Evolutionary conservation across 2,888 invertebrate species (phyloP).

Genomic region (Sialis lutaria): DNA sequence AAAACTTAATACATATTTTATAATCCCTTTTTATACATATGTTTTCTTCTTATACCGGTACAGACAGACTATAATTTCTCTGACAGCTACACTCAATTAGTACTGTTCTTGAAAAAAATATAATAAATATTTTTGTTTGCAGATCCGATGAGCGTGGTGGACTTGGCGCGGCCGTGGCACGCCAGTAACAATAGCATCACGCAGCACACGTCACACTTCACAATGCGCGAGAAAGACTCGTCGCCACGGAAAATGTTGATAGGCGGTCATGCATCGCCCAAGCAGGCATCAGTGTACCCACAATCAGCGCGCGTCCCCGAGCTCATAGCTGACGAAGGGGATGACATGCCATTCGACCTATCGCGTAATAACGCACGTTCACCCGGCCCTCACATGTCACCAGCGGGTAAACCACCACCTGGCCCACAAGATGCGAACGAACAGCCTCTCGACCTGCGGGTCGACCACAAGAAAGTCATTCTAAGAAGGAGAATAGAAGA

Average conservation of each 20-base stretch:
- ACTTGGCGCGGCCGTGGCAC: slow-evolving; percentile 39
- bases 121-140: not conserved
- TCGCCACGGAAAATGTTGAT: slow-evolving; percentile 74
- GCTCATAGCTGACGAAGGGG: slow-evolving; percentile 19
- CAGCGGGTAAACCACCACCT: slow-evolving; percentile 35
- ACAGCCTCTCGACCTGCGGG: slow-evolving; percentile 75
- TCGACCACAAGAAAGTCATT: slow-evolving; percentile 60
- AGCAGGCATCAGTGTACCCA: slow-evolving; percentile 58
- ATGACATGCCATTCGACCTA: slow-evolving; percentile 51
- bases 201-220: slow-evolving; percentile 19
- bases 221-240: slow-evolving; percentile 82
- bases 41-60: no score
- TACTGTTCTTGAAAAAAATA: no score
- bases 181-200: slow-evolving; percentile 29
- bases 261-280: slow-evolving; percentile 45
- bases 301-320: slow-evolving; percentile 39
- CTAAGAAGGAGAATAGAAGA: slow-evolving; percentile 47
- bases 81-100: no score
- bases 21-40: no score
- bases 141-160: slow-evolving; percentile 57
- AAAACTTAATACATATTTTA: no score
- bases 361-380: slow-evolving; percentile 28
- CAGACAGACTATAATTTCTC: no score
- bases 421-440: slow-evolving; percentile 35
- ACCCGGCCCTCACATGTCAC: slow-evolving; percentile 36